phyloP scores from a whole-genome alignment of 2,113 vertebrate species.

The Pristiophorus japonicus region DNA sequence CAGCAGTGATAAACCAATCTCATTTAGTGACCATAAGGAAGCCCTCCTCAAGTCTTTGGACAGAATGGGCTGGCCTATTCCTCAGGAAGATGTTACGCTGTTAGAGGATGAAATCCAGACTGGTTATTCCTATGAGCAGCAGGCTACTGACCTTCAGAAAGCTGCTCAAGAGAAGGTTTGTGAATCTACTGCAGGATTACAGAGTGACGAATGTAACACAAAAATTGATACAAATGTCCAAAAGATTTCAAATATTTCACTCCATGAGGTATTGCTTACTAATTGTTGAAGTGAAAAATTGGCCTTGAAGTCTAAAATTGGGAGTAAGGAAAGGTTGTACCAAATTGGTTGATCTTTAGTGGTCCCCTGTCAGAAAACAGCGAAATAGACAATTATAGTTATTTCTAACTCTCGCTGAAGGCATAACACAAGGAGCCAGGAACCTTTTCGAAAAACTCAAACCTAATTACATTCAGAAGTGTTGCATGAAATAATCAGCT shows the following conservation, averaged over 20 bases:
- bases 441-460: no score
- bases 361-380: background rate
- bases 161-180: slow-evolving; percentile 47
- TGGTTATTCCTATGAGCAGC: slow-evolving; percentile 58
- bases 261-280: background rate
- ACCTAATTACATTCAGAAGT: no score
- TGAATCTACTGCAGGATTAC: slow-evolving; percentile 39
- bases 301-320: background rate
- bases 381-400: background rate
- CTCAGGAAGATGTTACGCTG: slow-evolving; percentile 56
- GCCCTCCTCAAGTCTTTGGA: slow-evolving; percentile 57
- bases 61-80: slow-evolving; percentile 61
- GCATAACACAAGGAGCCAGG: no score
- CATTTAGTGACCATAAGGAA: slow-evolving; percentile 59
- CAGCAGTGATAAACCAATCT: slow-evolving; percentile 53
- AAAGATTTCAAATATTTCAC: background rate
- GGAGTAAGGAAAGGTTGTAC: background rate
- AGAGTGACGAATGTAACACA: no score
- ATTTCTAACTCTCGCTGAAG: background rate
- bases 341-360: background rate
- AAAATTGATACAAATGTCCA: background rate
- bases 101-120: slow-evolving; percentile 65
- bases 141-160: slow-evolving; percentile 63
- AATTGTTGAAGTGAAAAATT: background rate
- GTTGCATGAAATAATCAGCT: no score